These are phyloP conservation scores for Tenualosa thibaudeaui DNA, from an alignment of 2,797 vertebrate genomes.

Conservation along the genomic window DNA sequence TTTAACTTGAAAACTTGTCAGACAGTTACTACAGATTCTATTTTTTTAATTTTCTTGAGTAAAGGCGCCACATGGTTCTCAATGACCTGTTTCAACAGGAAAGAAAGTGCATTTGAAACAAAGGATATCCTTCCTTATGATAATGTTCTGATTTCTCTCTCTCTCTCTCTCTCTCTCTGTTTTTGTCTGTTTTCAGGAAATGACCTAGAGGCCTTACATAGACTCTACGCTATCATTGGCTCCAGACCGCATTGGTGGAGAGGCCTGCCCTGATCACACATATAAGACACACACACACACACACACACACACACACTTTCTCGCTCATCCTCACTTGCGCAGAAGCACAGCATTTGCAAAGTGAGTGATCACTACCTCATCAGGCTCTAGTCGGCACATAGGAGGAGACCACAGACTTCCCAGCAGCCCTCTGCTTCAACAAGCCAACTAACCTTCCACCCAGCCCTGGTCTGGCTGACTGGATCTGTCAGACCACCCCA, in stretches of 20 bases:
- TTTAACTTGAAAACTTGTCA: neutral
- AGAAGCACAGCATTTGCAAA: conserved; percentile 65
- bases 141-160: conserved; percentile 52
- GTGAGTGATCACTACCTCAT: conserved; percentile 93
- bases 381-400: conserved; percentile 65
- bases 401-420: conserved; percentile 54
- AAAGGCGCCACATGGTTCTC: neutral
- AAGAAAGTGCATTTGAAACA: conserved; percentile 41
- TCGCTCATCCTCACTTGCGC: conserved; percentile 13
- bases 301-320: conserved; percentile 57
- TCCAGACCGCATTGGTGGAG: conserved; percentile 76
- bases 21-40: neutral
- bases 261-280: conserved; percentile 80
- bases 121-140: conserved; percentile 60
- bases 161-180: conserved; percentile 39
- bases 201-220: conserved; percentile 98
- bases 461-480: conserved; percentile 78
- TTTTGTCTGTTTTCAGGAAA: conserved; percentile 82
- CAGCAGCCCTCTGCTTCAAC: neutral
- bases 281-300: conserved; percentile 51
- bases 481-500: conserved; percentile 83
- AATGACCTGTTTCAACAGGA: neutral
- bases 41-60: neutral
- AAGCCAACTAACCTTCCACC: neutral
- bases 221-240: conserved; percentile 83